Percentiles rank a stretch among this genome's conserved stretches.
phyloP scores from a whole-genome alignment of 1,140 invertebrate genomes.

The Dufourea novaeangliae region DNA sequence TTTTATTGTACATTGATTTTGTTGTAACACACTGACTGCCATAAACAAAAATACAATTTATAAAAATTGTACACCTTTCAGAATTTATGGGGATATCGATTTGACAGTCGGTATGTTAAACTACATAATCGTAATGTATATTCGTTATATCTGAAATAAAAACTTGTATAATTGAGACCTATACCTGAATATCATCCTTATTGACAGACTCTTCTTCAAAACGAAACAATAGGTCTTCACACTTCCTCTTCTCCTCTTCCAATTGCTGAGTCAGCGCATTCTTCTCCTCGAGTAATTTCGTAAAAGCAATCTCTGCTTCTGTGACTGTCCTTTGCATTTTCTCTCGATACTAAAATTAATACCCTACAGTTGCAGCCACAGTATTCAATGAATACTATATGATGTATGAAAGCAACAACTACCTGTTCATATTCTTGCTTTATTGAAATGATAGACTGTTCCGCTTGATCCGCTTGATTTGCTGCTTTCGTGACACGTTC shows the following conservation, averaged over 20 bases:
- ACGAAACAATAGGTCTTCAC: conserved; percentile 95
- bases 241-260: conserved; percentile 93
- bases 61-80: neutral
- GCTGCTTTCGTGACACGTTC: conserved; percentile 86
- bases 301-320: conserved; percentile 75
- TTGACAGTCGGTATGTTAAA: neutral
- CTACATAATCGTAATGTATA: neutral
- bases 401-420: neutral
- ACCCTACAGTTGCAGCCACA: conserved; percentile 5
- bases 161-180: neutral
- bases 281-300: conserved; percentile 85
- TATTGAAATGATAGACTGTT: conserved; percentile 80
- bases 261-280: conserved; percentile 86
- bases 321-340: conserved; percentile 82
- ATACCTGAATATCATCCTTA: conserved; percentile 91
- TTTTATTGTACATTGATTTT: neutral
- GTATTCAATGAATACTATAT: neutral
- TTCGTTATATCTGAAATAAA: neutral
- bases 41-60: neutral
- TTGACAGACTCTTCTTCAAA: conserved; percentile 93
- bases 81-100: neutral
- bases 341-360: conserved; percentile 79
- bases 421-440: conserved; percentile 83
- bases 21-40: neutral
- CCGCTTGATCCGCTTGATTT: conserved; percentile 87